A percentile compares a stretch with the other conserved stretches of the same genome.
Evolutionary conservation across 2,888 invertebrate species (phyloP).

Genomic region (Acheta domesticus): DNA sequence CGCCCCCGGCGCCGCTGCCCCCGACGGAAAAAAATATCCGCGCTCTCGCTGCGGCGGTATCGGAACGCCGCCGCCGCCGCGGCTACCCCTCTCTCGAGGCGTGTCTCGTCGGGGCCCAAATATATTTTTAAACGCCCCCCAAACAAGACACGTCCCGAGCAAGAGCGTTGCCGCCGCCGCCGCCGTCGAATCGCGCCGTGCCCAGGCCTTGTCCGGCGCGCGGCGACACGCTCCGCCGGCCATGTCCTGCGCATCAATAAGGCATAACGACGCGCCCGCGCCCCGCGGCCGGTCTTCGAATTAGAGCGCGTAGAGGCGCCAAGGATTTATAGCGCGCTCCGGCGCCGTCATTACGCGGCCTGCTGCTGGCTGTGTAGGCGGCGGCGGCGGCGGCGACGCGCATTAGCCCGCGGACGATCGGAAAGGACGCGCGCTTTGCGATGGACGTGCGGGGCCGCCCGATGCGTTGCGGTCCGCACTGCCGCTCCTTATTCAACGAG

Average conservation of each 20-base stretch:
- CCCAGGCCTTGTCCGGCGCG: not conserved
- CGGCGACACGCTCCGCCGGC: not conserved
- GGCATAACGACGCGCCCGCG: slow-evolving; percentile 2
- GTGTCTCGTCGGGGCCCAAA: not conserved
- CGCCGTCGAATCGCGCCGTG: slow-evolving; percentile 5
- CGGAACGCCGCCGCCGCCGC: slow-evolving; percentile 6
- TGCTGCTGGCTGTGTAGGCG: not conserved
- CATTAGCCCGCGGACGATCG: too few species aligned
- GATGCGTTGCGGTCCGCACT: too few species aligned
- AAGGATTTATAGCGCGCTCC: slow-evolving; percentile 9
- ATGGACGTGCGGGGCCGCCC: too few species aligned
- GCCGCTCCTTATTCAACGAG: too few species aligned
- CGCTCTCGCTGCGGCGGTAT: slow-evolving; percentile 1
- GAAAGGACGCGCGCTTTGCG: too few species aligned
- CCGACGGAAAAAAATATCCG: slow-evolving; percentile 3
- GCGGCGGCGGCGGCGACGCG: not conserved
- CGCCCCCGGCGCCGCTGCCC: not conserved
- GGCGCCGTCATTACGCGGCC: not conserved
- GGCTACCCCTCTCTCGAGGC: not conserved
- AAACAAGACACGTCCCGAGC: slow-evolving; percentile 1
- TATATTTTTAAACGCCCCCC: slow-evolving; percentile 9
- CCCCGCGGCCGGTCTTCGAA: slow-evolving; percentile 18
- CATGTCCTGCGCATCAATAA: slow-evolving; percentile 1
- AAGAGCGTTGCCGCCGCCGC: not conserved
- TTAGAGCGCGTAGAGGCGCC: not conserved